Conservation (phyloP, 2,797 vertebrate species). For the Emydoidea blandingii region DNA sequence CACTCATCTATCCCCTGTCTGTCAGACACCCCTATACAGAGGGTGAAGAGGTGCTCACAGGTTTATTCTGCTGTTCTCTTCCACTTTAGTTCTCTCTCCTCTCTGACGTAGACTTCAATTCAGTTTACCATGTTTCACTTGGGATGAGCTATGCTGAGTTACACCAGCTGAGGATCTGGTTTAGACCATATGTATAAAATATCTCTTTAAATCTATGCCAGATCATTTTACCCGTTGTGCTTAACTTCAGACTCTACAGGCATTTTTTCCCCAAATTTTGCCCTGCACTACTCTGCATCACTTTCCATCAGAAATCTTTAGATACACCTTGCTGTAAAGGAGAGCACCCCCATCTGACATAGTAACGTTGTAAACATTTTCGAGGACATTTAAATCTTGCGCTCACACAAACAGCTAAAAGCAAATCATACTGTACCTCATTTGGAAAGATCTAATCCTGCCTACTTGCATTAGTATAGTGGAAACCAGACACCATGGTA, state of each 20-base stretch:
- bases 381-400: neutral
- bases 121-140: neutral
- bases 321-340: neutral
- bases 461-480: neutral
- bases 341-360: neutral
- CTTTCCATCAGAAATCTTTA: neutral
- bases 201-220: neutral
- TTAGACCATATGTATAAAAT: neutral
- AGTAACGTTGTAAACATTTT: neutral
- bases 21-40: fast-evolving
- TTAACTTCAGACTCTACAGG: neutral
- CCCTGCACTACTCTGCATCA: neutral
- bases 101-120: neutral
- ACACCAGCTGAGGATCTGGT: neutral
- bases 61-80: neutral
- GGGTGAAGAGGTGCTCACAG: neutral
- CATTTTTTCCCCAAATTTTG: neutral
- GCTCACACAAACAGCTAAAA: neutral
- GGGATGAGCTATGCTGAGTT: neutral
- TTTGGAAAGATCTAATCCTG: neutral
- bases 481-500: neutral
- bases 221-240: neutral
- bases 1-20: neutral
- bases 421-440: neutral
- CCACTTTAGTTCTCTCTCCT: neutral